Base-by-base conservation (phyloP, 2,888 invertebrate genomes). In the Listrodromus nycthemerus region DNA sequence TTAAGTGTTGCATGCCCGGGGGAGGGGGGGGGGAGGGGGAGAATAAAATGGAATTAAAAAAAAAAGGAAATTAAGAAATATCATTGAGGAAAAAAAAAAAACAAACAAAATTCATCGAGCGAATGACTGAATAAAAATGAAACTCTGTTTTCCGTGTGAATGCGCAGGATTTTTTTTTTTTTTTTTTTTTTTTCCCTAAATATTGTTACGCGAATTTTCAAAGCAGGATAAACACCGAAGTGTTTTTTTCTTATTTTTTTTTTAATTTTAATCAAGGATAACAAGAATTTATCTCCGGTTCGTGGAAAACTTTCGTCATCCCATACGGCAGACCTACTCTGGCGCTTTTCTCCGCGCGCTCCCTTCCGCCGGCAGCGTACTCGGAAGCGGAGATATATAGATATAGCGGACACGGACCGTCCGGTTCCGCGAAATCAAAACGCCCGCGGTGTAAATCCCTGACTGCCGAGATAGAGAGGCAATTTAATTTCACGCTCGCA, bases 201-300 rank as follows among this genome's bases (percentile, higher is more conserved):
- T 19, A 50, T 5, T 21, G n/a, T 52, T 52, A n/a, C n/a, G 50
- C 19, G 19, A 52, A 52, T 19, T 52, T n/a, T 16, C 19, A 52
- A 45, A 45, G 41, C 41, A 16, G 41, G 41, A 45, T 45, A 45
- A 45, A 45, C 16, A 45, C 13, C 3, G 3, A 16, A 4, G 30
- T 74, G n/a, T n/a, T n/a, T n/a, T n/a, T n/a, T n/a, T n/a, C n/a
- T n/a, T n/a, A n/a, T n/a, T n/a, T n/a, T n/a, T n/a, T n/a, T n/a
- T n/a, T n/a, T n/a, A n/a, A n/a, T 63, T n/a, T 19, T 63, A 74
- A 74, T 74, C 63, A 63, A 50, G 21, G 21, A n/a, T 37, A 37
- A 50, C 33, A 52, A 74, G 4, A 55, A n/a, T 75, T 75, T 75
- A 65, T 75, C 50, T 37, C 21, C 30, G 52, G 24, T 74, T 74